phyloP scores from a whole-genome alignment of 92 coral and sea anemone species.

The Phenganax marumi region DNA sequence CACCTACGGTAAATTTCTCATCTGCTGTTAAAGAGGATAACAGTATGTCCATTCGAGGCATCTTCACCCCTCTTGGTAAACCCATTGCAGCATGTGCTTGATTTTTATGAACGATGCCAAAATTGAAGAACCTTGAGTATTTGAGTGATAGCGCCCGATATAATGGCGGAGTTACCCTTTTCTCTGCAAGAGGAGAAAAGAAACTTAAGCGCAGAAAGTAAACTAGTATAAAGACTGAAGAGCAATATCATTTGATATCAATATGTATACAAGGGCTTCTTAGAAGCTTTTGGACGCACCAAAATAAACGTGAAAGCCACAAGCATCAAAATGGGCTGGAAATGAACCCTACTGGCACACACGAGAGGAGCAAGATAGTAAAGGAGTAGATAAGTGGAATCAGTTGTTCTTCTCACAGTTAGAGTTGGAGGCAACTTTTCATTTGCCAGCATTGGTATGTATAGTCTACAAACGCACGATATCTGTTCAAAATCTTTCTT shows the following conservation, averaged over 20 bases:
- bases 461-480: too few relatives aligned
- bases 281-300: too few relatives aligned
- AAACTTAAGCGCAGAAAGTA: neutral
- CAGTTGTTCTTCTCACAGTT: too few relatives aligned
- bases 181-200: constrained; percentile 56
- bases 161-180: constrained; percentile 64
- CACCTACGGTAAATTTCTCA: constrained; percentile 60
- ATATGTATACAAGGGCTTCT: too few relatives aligned
- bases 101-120: constrained; percentile 74
- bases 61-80: constrained; percentile 54
- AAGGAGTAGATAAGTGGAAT: too few relatives aligned
- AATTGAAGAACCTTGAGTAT: constrained; percentile 81
- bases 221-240: neutral
- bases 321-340: too few relatives aligned
- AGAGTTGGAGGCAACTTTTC: too few relatives aligned
- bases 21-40: constrained; percentile 61
- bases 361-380: too few relatives aligned
- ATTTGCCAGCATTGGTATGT: too few relatives aligned
- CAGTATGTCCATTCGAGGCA: constrained; percentile 72
- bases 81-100: constrained; percentile 49
- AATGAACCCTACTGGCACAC: too few relatives aligned
- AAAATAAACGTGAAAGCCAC: too few relatives aligned
- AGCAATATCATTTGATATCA: neutral
- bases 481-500: too few relatives aligned
- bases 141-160: constrained; percentile 73